Percentiles rank a stretch among this genome's conserved stretches.
Conservation (phyloP, 2,113 vertebrate genomes). For the Hyperoodon ampullatus region DNA sequence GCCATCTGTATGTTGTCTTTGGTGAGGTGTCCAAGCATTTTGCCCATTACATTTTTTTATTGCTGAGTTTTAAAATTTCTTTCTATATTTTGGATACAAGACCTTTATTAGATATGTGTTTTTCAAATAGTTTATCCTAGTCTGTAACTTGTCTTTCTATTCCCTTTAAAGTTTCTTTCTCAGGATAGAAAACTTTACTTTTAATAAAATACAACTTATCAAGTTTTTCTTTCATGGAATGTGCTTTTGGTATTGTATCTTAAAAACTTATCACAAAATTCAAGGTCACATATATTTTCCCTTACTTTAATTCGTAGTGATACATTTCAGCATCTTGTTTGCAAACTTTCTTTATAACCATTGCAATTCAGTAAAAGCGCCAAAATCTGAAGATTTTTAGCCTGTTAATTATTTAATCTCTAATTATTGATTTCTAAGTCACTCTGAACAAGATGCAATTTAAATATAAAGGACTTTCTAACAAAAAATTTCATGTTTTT, state of each 20-base stretch:
- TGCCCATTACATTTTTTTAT: background rate
- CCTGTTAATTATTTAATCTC: background rate
- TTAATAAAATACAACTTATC: background rate
- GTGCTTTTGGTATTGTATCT: background rate
- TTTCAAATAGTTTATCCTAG: background rate
- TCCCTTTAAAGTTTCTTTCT: background rate
- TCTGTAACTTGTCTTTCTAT: background rate
- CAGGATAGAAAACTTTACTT: background rate
- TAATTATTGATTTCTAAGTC: background rate
- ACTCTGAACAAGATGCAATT: background rate
- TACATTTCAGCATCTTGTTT: background rate
- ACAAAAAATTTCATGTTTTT: background rate
- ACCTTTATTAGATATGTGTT: background rate
- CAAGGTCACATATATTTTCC: background rate
- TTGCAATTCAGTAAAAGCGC: background rate
- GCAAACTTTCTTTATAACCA: background rate
- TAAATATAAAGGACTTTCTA: background rate
- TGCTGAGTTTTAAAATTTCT: background rate
- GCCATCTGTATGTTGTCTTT: background rate
- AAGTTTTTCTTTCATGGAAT: background rate
- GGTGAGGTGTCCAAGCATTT: background rate
- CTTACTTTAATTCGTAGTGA: background rate
- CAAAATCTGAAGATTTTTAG: background rate
- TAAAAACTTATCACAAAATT: background rate
- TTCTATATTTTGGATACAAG: background rate